These are phyloP conservation scores for Thrips palmi DNA, from an alignment of 1,140 invertebrate species.

Conservation along the genomic window DNA sequence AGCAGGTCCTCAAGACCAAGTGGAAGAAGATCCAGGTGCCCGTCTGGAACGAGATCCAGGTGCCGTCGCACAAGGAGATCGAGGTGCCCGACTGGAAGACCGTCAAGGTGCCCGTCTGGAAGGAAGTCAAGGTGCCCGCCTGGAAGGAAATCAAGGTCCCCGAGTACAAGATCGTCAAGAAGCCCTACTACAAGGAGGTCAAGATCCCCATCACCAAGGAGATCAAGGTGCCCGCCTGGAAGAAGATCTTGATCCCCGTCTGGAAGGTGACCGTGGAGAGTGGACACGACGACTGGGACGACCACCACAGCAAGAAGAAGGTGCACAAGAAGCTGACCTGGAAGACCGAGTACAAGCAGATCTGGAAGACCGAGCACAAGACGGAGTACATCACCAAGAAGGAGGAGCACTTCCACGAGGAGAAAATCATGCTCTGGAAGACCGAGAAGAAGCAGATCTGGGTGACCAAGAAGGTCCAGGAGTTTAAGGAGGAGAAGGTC, in stretches of 20 bases:
- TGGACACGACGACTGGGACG: constrained; percentile 54
- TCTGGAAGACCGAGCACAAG: constrained; percentile 32
- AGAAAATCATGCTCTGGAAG: constrained; percentile 61
- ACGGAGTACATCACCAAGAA: constrained; percentile 47
- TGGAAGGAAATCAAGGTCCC: constrained; percentile 19
- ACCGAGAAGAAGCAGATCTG: constrained; percentile 59
- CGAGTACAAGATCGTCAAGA: constrained; percentile 26
- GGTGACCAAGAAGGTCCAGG: constrained; percentile 54
- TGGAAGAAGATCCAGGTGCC: constrained; percentile 24
- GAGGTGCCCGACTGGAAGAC: constrained; percentile 18
- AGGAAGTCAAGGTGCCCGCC: constrained; percentile 23
- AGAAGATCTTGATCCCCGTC: constrained; percentile 49
- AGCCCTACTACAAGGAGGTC: constrained; percentile 51
- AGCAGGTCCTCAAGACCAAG: constrained; percentile 32
- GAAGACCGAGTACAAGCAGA: constrained; percentile 38
- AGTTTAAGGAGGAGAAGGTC: constrained; percentile 62
- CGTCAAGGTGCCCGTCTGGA: constrained; percentile 18
- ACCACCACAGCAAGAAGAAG: constrained; percentile 64
- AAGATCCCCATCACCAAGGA: constrained; percentile 56
- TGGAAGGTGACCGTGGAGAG: constrained; percentile 48
- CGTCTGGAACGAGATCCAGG: constrained; percentile 24
- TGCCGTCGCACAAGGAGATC: constrained; percentile 21
- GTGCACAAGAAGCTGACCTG: constrained; percentile 58
- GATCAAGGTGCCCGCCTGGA: constrained; percentile 46
- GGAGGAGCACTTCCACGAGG: constrained; percentile 33